These are phyloP conservation scores for Andrena camellia DNA, from an alignment of 2,888 invertebrate genomes.

Conservation along the genomic window DNA sequence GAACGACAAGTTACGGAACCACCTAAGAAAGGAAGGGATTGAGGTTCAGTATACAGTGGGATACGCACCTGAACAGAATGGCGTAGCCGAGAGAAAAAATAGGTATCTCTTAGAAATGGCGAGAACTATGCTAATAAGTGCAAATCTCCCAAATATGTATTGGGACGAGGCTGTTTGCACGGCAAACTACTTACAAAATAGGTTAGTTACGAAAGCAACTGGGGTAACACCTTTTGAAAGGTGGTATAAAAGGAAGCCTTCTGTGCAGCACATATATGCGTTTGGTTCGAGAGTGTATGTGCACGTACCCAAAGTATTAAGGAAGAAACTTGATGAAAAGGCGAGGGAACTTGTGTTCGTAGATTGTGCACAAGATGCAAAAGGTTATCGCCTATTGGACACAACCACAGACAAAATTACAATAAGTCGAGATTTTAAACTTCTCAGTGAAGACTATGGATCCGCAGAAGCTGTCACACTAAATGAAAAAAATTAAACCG, in stretches of 20 bases:
- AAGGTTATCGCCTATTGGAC: not conserved
- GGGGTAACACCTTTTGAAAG: slow-evolving; percentile 60
- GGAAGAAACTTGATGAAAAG: slow-evolving; percentile 43
- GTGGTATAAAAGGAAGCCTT: slow-evolving; percentile 57
- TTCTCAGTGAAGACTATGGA: not conserved
- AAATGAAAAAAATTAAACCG: slow-evolving; percentile 58
- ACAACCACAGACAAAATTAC: not conserved
- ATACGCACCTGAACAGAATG: slow-evolving; percentile 67
- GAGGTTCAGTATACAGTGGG: slow-evolving; percentile 54
- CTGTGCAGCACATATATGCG: slow-evolving; percentile 44
- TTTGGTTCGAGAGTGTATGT: slow-evolving; percentile 62
- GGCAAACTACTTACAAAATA: slow-evolving; percentile 62
- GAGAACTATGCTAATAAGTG: slow-evolving; percentile 66
- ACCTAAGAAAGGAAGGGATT: slow-evolving; percentile 70
- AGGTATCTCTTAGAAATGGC: slow-evolving; percentile 61
- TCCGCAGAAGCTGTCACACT: slow-evolving; percentile 13
- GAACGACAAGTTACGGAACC: slow-evolving; percentile 50
- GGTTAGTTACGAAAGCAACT: slow-evolving; percentile 41
- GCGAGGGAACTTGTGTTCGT: not conserved
- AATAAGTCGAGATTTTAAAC: not conserved
- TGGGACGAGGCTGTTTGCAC: slow-evolving; percentile 69
- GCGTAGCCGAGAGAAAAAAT: slow-evolving; percentile 69
- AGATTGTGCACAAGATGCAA: not conserved
- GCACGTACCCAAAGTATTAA: slow-evolving; percentile 52
- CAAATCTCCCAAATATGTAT: slow-evolving; percentile 20